Evolutionary conservation across 2,888 invertebrate species (phyloP), one percentile per base, ranked within the genome.

Genomic region (Cephus spinipes): DNA sequence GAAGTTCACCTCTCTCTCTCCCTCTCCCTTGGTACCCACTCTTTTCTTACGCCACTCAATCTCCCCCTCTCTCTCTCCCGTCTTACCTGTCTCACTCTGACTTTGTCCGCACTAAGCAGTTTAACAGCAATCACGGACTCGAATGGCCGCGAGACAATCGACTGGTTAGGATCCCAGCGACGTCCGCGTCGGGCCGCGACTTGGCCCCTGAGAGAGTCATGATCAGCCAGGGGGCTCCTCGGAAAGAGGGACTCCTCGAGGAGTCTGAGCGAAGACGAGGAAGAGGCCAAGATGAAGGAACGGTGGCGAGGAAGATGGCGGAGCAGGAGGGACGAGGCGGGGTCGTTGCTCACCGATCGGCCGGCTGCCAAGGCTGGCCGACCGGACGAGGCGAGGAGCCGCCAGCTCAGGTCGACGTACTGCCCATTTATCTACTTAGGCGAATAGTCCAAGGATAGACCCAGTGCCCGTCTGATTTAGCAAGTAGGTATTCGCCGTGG

Each of bases 1-100:
- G 55, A 78, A 78, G 77, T 76, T 76, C 76, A 71, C 15, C 23
- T 69, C 40, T 68, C 40, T 35, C 69, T 75, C 75, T 68, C 55
- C 23, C 32, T 40, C 75, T 12, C 71, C 31, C 32, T 74, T 30
- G 12, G 73, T 35, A 12, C 12, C 12, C 73, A 34, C 75, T 55
- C 55, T 15, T 77, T 73, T 30, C 12, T 68, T 69, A 30, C 55
- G 76, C 68, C 36, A 71, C 34, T 68, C 71, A 23, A 36, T 32
- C 12, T 4, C 34, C 11, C 35, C 12, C 35, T 3, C 35, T 3
- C 71, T 69, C 76, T 79, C 15, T 55, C 23, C 55, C 55, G 15
- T 55, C 55, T 55, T 55, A 55, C 55, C 55, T 55, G 23, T 23
- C 23, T 9, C 23, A 55, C 55, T 23, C 23, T 23, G 55, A 55